Percentiles rank a stretch among this genome's conserved stretches.
Evolutionary conservation across 2,797 vertebrate species (phyloP).

Genomic region (Synaphobranchus kaupii): DNA sequence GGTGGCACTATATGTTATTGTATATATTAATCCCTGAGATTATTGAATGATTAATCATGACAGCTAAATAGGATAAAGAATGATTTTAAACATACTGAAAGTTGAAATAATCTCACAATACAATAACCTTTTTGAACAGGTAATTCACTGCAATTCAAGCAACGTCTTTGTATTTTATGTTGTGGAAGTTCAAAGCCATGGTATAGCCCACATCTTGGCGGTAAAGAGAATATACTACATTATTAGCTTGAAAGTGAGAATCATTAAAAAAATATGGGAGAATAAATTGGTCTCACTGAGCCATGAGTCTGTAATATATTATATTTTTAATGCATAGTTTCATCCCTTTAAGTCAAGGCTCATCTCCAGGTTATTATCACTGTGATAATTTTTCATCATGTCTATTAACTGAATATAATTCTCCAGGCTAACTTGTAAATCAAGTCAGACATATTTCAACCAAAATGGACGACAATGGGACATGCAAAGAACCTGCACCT

Average conservation of each 20-base stretch:
- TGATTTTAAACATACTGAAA: not conserved
- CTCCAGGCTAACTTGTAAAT: not conserved
- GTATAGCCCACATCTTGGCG: not conserved
- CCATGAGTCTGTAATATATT: not conserved
- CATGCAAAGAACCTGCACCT: not conserved
- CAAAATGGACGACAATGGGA: not conserved
- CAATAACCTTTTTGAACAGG: not conserved
- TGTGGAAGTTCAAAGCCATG: not conserved
- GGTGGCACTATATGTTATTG: not conserved
- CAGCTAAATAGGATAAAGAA: not conserved
- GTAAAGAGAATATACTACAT: not conserved
- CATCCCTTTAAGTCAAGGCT: not conserved
- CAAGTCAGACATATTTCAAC: not conserved
- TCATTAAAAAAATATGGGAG: not conserved
- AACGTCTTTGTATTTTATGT: not conserved
- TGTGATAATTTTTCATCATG: not conserved
- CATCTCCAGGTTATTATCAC: not conserved
- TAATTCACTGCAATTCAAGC: not conserved
- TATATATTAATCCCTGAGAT: not conserved
- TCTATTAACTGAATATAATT: not conserved
- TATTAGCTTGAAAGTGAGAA: not conserved
- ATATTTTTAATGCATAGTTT: not conserved
- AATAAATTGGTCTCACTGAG: conserved; percentile 1
- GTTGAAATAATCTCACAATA: not conserved
- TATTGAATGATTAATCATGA: not conserved